Percentiles rank a stretch among this genome's conserved stretches.
Conservation (phyloP, 2,113 vertebrate species). For the Pantherophis guttatus region DNA sequence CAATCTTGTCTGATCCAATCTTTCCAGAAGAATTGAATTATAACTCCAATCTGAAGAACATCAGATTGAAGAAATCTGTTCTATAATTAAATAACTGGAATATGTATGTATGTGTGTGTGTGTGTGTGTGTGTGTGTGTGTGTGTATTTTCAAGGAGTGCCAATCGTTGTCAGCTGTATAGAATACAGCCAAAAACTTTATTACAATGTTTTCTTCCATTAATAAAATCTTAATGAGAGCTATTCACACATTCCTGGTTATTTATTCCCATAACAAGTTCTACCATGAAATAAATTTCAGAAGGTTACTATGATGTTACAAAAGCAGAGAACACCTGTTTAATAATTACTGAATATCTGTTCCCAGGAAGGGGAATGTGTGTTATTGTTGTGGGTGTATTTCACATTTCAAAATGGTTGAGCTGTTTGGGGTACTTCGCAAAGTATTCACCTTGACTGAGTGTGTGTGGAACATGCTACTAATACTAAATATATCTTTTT, state of each 20-base stretch:
- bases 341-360: not conserved
- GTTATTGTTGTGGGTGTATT: not conserved
- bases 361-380: not conserved
- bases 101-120: not conserved
- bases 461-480: not conserved
- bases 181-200: not conserved
- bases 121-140: no score
- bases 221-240: not conserved
- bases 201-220: not conserved
- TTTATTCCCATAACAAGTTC: not conserved
- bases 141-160: not conserved
- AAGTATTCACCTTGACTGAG: not conserved
- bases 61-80: not conserved
- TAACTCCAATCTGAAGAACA: not conserved
- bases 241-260: not conserved
- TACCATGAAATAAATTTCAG: not conserved
- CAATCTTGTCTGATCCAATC: not conserved
- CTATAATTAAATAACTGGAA: not conserved
- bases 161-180: not conserved
- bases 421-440: not conserved
- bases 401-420: not conserved
- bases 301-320: not conserved
- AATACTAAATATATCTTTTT: not conserved
- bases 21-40: not conserved
- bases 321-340: not conserved